Evolutionary conservation across 2,113 vertebrate species (phyloP), one percentile per base, ranked within the genome.

Genomic region (Morone chrysops): DNA sequence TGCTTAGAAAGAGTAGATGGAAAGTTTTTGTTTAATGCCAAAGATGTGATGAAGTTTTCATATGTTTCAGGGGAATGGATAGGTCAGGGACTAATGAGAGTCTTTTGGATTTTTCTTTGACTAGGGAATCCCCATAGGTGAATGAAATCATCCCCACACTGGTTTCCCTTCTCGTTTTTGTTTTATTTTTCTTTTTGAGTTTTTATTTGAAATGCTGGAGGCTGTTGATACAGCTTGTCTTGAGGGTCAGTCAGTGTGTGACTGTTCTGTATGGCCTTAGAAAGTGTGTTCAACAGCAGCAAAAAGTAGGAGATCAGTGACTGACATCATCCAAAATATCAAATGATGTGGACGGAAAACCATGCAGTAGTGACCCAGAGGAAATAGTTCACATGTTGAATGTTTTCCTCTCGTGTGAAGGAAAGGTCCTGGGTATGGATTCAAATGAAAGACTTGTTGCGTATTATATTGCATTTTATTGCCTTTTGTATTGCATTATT

Each of bases 401-500:
- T 92, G 91, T 93, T 92, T 92, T 87, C 86, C 43, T 89, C 88
- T 80, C 22, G 91, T 90, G 90, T 87, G 71, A 90, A 81, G 80
- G 76, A 91, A 89, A 86, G 93, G 93, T 93, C 93, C 93, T 94
- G 95, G 95, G 93, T 94, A 81, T 53, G 53, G 82, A 86, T 83
- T 90, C 82, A 85, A 84, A 93, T 84, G 75, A 94, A 87, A 92
- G 92, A 93, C 90, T 86, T 86, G 78, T 84, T 90, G 91, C 83
- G 78, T 94, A 93, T 95, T 90, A 81, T 94, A 94, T 89, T 95
- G 92, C 89, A 93, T 95, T 93, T 92, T 92, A 93, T 92, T 94
- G 93, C 93, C 91, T 94, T 94, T 94, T 93, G 83, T 93, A 92
- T 90, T 90, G 87, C 89, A 92, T 95, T 94, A 94, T 94, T 95